Conservation (phyloP, 1,140 invertebrate genomes). For the Geopemphigus sp. region DNA sequence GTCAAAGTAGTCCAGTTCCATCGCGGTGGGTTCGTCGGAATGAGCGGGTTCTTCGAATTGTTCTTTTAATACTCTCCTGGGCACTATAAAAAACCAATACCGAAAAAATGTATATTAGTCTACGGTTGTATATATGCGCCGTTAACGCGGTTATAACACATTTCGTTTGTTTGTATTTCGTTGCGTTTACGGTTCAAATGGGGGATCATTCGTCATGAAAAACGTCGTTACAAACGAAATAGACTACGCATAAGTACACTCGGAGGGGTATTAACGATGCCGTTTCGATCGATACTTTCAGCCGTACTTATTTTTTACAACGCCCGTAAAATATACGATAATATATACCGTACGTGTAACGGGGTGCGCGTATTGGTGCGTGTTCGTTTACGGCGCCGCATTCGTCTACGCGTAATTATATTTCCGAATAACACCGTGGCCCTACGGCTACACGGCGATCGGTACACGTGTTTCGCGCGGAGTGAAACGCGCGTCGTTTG, state of each 20-base stretch:
- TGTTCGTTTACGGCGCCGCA: no score
- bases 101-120: slow-evolving; percentile 45
- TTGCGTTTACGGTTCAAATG: not conserved
- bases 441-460: no score
- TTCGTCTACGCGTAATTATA: no score
- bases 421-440: no score
- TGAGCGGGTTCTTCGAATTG: slow-evolving; percentile 71
- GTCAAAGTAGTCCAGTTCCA: slow-evolving; percentile 58
- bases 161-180: not conserved
- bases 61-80: slow-evolving; percentile 76
- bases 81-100: slow-evolving; percentile 62
- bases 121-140: not conserved
- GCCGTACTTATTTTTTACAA: not conserved
- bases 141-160: not conserved
- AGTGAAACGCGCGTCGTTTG: no score
- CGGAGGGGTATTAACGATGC: not conserved
- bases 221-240: not conserved
- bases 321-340: no score
- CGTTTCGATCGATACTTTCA: not conserved
- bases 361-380: no score
- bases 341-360: no score
- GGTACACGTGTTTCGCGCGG: no score
- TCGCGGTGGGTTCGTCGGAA: slow-evolving; percentile 62
- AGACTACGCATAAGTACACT: slow-evolving; percentile 6
- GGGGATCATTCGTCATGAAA: slow-evolving; percentile 1